Conservation (phyloP, 1,140 invertebrate genomes). For the Littorina saxatilis region DNA sequence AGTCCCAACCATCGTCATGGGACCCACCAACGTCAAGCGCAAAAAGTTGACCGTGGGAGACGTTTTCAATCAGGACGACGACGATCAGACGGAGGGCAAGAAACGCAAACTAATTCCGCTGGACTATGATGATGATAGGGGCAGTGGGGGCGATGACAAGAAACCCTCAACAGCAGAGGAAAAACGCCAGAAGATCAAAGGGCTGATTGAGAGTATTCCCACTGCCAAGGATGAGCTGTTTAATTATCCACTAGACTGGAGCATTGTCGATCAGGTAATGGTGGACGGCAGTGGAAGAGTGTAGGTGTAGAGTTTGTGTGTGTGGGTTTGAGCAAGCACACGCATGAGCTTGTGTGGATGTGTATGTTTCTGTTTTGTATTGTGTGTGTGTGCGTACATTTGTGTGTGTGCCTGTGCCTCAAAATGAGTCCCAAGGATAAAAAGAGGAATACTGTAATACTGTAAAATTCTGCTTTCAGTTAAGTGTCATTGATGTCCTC, state of each 20-base stretch:
- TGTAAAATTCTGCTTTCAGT: too few species aligned
- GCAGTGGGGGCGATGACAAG: constrained; percentile 66
- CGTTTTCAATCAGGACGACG: constrained; percentile 94
- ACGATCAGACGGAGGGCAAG: constrained; percentile 80
- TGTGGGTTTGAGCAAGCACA: background rate
- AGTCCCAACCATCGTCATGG: constrained; percentile 5
- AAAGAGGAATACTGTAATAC: too few species aligned
- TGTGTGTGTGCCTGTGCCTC: too few species aligned
- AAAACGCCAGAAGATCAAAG: constrained; percentile 96
- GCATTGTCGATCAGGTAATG: constrained; percentile 88
- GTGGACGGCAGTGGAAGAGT: too few species aligned
- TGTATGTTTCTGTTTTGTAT: too few species aligned
- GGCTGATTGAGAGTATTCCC: constrained; percentile 98
- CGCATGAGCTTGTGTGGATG: too few species aligned
- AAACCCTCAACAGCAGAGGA: constrained; percentile 82
- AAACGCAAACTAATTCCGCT: constrained; percentile 90
- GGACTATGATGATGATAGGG: constrained; percentile 77
- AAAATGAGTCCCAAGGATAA: too few species aligned
- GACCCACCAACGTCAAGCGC: constrained; percentile 74
- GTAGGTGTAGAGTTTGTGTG: constrained; percentile 60
- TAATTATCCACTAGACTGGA: constrained; percentile 94
- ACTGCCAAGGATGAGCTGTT: constrained; percentile 97
- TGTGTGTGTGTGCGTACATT: too few species aligned
- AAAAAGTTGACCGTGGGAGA: constrained; percentile 90
- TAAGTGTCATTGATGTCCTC: too few species aligned